Evolutionary conservation across 2,113 vertebrate genomes (phyloP), one percentile per base, ranked within the genome.

Genomic region (Clarias gariepinus): DNA sequence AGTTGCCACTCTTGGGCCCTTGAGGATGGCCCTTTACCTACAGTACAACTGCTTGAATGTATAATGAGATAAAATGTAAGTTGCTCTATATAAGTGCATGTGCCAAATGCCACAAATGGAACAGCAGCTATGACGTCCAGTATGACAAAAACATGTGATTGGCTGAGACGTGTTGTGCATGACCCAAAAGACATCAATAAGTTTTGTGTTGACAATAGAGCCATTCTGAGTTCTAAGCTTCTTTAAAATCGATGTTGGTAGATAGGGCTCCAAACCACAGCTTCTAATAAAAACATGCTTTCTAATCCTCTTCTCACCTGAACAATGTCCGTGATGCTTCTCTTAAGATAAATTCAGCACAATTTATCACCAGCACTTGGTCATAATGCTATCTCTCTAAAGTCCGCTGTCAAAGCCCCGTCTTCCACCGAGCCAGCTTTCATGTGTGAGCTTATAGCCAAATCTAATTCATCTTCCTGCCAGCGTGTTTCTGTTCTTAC

Each of bases 391-490:
- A 81, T 61, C 30, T 41, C 55, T 60, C 11, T 81, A 25, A 63
- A 21, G 11, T 61, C 30, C 21, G 23, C 58, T 41, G 79, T 81
- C 19, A 47, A 41, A 81, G 3, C 18, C 79, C 21, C 10, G 21
- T 63, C 79, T 81, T 58, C 79, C 33, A n/a, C 58, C 8, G 57
- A 60, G 78, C 57, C 78, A 13, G 33, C 21, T 63, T 63, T 41
- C 33, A 23, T 23, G 36, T 60, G n/a, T 61, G 58, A 81, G 58
- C 33, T 81, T 81, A 63, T 41, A 63, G 79, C 58, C 79, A 81
- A 81, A 81, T 81, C 79, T 41, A 81, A 81, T 81, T 63, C 79
- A 63, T 63, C 79, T 63, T 61, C 21, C 58, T 81, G 79, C 58
- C 79, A 63, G 53, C 77, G 19, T 63, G 58, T 63, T 63, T 28